phyloP scores from a whole-genome alignment of 2,888 invertebrate genomes.

The Trissolcus japonicus region DNA sequence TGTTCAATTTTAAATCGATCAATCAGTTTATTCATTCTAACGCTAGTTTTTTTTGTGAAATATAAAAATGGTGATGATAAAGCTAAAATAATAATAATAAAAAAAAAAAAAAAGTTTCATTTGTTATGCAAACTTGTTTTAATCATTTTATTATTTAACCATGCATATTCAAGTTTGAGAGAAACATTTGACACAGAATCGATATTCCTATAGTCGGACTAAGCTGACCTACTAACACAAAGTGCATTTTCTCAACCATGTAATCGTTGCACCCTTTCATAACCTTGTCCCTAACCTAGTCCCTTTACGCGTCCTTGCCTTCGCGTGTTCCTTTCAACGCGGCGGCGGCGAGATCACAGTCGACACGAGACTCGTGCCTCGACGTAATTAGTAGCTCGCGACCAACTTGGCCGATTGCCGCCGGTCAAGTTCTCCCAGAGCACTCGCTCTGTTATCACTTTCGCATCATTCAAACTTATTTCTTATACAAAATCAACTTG shows the following conservation, averaged over 20 bases:
- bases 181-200: conserved; percentile 42
- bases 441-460: too few relatives aligned
- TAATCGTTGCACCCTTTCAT: conserved; percentile 55
- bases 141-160: too few relatives aligned
- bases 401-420: conserved; percentile 45
- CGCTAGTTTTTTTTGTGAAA: too few relatives aligned
- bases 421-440: conserved; percentile 48
- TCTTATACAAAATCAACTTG: too few relatives aligned
- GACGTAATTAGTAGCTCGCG: conserved; percentile 50
- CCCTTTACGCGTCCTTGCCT: conserved; percentile 53
- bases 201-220: conserved; percentile 45
- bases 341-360: conserved; percentile 33
- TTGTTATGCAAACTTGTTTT: too few relatives aligned
- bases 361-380: conserved; percentile 52
- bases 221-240: conserved; percentile 54
- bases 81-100: too few relatives aligned
- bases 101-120: too few relatives aligned
- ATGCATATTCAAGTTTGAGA: too few relatives aligned
- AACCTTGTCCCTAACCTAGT: conserved; percentile 60
- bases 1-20: too few relatives aligned
- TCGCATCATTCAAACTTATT: conserved; percentile 22
- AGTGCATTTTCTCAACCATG: conserved; percentile 46
- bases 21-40: too few relatives aligned
- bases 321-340: conserved; percentile 56
- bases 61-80: too few relatives aligned